Conservation (phyloP, 2,888 invertebrate genomes). For the Drosophila histrio region DNA sequence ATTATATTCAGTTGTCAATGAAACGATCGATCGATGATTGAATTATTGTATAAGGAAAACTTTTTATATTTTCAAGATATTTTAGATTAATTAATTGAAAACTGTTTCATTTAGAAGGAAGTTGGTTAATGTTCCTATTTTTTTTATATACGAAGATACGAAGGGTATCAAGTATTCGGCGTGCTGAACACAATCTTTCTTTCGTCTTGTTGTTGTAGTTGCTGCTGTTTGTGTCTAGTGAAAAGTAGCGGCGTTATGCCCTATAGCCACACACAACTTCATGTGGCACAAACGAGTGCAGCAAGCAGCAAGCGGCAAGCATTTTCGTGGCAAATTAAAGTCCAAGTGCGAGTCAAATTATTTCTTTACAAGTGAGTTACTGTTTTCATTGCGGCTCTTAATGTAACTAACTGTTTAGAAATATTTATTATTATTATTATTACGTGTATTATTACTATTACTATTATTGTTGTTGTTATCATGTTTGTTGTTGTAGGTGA, state of each 20-base stretch:
- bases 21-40: too few species aligned
- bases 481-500: constrained; percentile 42
- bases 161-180: background rate
- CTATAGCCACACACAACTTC: constrained; percentile 62
- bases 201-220: constrained; percentile 3
- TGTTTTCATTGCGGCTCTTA: constrained; percentile 81
- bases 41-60: too few species aligned
- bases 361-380: constrained; percentile 81
- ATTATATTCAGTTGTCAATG: too few species aligned
- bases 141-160: background rate
- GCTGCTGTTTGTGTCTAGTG: constrained; percentile 32
- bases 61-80: too few species aligned
- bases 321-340: constrained; percentile 82
- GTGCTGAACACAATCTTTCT: background rate
- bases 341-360: constrained; percentile 82
- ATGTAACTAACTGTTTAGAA: constrained; percentile 81
- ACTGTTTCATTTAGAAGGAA: too few species aligned
- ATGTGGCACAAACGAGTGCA: constrained; percentile 52
- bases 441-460: constrained; percentile 12
- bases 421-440: constrained; percentile 67
- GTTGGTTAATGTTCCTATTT: too few species aligned
- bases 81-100: too few species aligned
- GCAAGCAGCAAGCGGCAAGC: constrained; percentile 22
- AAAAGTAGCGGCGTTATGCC: constrained; percentile 76
- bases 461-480: background rate